phyloP scores from a whole-genome alignment of 2,888 invertebrate genomes.

The Megaustenia siamemsis region DNA sequence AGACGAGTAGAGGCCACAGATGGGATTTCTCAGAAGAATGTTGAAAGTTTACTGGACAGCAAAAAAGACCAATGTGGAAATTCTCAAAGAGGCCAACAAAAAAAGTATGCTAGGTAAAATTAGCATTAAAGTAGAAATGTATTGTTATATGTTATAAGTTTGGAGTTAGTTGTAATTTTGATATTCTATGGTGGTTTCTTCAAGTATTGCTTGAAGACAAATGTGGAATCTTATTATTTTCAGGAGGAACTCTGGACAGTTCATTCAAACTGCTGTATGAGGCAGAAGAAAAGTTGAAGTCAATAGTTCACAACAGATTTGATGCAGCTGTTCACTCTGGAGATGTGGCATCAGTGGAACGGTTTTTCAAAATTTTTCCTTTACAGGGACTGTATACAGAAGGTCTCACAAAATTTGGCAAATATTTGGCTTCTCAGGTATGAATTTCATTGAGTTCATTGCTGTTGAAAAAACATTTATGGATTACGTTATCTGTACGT shows the following conservation, averaged over 20 bases:
- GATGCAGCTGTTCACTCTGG: conserved; percentile 90
- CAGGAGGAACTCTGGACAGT: conserved; percentile 86
- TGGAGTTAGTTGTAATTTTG: no score
- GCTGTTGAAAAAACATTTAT: no score
- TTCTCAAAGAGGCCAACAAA: no score
- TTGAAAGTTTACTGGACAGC: no score
- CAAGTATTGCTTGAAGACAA: neutral
- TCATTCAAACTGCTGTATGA: conserved; percentile 88
- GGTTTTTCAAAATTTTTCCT: conserved; percentile 98
- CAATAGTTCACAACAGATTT: conserved; percentile 89
- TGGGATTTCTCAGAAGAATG: no score
- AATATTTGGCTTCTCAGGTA: conserved; percentile 90
- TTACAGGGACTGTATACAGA: conserved; percentile 93
- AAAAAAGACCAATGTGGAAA: no score
- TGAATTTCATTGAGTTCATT: neutral
- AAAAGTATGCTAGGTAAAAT: no score
- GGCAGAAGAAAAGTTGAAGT: conserved; percentile 86
- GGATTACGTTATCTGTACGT: no score
- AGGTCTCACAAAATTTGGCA: conserved; percentile 92
- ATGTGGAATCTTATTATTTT: conserved; percentile 25
- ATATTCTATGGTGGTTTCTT: no score
- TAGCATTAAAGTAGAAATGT: no score
- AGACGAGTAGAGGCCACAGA: no score
- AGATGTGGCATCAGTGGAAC: conserved; percentile 93
- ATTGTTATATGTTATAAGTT: no score